Conservation (phyloP, 1,140 invertebrate species). For the Luehdorfia chinensis region DNA sequence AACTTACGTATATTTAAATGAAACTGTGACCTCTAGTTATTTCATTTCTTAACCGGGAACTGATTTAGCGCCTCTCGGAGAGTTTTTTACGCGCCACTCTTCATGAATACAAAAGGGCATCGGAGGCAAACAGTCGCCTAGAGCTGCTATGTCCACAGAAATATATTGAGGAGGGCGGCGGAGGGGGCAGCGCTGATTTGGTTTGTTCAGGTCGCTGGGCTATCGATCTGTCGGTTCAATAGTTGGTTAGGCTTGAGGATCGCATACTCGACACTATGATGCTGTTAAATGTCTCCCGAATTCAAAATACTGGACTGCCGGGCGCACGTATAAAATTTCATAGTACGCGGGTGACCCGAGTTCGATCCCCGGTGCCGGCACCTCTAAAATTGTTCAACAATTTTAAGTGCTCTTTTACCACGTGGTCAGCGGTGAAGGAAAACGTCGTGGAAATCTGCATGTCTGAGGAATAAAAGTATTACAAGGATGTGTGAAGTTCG, state of each 20-base stretch:
- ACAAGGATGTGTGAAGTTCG: too few species aligned
- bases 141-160: conserved; percentile 6
- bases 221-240: neutral
- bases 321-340: too few species aligned
- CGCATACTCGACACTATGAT: neutral
- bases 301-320: conserved; percentile 1
- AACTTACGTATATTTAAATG: too few species aligned
- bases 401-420: too few species aligned
- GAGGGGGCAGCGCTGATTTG: neutral
- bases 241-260: neutral
- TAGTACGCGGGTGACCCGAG: too few species aligned
- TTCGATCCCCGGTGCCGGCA: too few species aligned
- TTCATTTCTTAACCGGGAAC: conserved; percentile 10
- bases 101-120: conserved; percentile 13
- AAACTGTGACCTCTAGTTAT: too few species aligned
- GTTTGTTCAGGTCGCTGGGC: conserved; percentile 6
- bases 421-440: too few species aligned
- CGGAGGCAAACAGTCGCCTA: conserved; percentile 4
- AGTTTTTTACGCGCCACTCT: conserved; percentile 8
- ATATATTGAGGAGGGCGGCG: conserved; percentile 1
- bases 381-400: too few species aligned
- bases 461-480: too few species aligned
- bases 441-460: too few species aligned
- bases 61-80: conserved; percentile 5
- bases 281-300: too few species aligned